phyloP scores from a whole-genome alignment of 2,888 invertebrate genomes.

The Eupithecia subfuscata region DNA sequence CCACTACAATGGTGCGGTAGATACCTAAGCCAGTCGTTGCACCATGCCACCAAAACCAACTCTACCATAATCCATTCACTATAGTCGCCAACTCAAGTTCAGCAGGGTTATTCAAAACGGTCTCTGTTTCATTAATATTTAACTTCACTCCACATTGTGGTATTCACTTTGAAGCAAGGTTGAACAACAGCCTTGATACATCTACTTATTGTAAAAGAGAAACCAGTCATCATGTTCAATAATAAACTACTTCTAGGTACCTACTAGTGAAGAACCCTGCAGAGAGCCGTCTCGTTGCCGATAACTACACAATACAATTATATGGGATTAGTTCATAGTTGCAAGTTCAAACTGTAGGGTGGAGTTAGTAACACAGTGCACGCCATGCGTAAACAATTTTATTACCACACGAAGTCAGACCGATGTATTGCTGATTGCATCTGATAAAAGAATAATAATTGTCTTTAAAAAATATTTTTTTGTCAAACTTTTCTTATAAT shows the following conservation, averaged over 20 bases:
- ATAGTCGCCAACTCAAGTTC: neutral
- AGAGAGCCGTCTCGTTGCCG: neutral
- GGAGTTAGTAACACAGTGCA: slow-evolving; percentile 52
- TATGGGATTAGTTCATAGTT: slow-evolving; percentile 21
- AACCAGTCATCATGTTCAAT: neutral
- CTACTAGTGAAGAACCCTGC: neutral
- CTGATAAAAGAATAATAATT: slow-evolving; percentile 59
- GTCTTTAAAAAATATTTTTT: neutral
- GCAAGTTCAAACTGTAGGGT: slow-evolving; percentile 40
- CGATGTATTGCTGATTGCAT: slow-evolving; percentile 64
- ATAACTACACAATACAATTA: neutral
- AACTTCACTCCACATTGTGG: neutral
- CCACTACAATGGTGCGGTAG: neutral
- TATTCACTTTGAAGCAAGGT: neutral
- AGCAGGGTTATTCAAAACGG: neutral
- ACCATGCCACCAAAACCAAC: slow-evolving; percentile 6
- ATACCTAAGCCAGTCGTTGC: neutral
- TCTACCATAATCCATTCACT: neutral
- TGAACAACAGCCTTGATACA: neutral
- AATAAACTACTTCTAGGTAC: neutral
- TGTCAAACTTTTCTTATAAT: neutral
- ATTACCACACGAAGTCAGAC: slow-evolving; percentile 64
- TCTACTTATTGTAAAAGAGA: neutral
- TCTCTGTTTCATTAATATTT: neutral
- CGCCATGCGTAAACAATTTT: slow-evolving; percentile 49